A percentile compares a stretch with the other conserved stretches of the same genome.
phyloP scores from a whole-genome alignment of 2,797 vertebrate species.

The Helicolenus hilgendorfi region DNA sequence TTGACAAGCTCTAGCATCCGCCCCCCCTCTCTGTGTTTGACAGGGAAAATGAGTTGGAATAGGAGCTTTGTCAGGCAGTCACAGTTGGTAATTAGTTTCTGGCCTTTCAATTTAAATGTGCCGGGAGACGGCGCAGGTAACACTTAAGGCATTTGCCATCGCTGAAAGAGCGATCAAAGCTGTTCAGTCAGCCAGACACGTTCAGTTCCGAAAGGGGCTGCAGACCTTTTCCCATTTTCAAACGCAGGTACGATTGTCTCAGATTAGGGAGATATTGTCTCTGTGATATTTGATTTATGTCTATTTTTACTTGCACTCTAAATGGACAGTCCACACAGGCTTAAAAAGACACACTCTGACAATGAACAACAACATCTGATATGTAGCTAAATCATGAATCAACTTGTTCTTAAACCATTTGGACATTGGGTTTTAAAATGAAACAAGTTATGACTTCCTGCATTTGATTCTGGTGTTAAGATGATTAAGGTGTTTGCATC shows the following conservation, averaged over 20 bases:
- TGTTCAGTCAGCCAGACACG: slow-evolving; percentile 29
- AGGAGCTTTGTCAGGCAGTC: slow-evolving; percentile 67
- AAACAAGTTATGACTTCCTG: neutral
- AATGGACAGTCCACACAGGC: neutral
- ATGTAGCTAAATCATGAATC: neutral
- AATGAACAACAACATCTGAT: neutral
- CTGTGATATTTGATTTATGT: slow-evolving; percentile 13
- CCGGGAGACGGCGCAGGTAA: slow-evolving; percentile 51
- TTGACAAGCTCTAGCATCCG: slow-evolving; percentile 48
- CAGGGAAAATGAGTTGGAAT: slow-evolving; percentile 61
- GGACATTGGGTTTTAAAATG: neutral
- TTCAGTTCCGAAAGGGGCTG: neutral
- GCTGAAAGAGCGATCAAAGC: slow-evolving; percentile 64
- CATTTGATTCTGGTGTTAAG: too few species aligned
- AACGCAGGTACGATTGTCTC: neutral
- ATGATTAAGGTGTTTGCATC: too few species aligned
- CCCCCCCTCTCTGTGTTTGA: slow-evolving; percentile 38
- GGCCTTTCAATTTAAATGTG: slow-evolving; percentile 69
- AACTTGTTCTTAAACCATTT: neutral
- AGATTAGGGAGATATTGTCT: neutral
- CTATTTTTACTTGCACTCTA: neutral
- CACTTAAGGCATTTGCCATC: slow-evolving; percentile 48
- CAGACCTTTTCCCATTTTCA: slow-evolving; percentile 48
- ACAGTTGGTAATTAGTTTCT: slow-evolving; percentile 76
- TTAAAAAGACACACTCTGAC: neutral